Percentiles rank a stretch among this genome's conserved stretches.
phyloP scores from a whole-genome alignment of 2,888 invertebrate species.

The Ligdia adustata region DNA sequence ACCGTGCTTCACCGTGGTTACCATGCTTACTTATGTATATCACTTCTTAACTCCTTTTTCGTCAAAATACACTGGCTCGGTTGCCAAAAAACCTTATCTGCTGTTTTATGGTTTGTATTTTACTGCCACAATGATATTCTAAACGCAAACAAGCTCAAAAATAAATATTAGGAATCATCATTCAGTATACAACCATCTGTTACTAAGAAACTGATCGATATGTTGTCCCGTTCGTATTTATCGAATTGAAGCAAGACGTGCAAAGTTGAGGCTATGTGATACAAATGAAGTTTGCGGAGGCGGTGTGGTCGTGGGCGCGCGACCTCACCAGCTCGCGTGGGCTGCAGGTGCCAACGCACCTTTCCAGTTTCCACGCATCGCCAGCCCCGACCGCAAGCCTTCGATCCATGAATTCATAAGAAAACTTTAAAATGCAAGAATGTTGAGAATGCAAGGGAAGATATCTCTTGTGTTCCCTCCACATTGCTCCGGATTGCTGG shows the following conservation, averaged over 20 bases:
- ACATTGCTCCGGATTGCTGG: too few relatives aligned
- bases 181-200: constrained; percentile 14
- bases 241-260: constrained; percentile 22
- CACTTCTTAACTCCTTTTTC: constrained; percentile 16
- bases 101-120: too few relatives aligned
- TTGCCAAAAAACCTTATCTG: constrained; percentile 1
- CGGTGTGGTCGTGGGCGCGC: constrained; percentile 61
- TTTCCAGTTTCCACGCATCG: constrained; percentile 68
- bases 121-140: too few relatives aligned
- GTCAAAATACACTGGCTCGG: neutral
- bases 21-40: constrained; percentile 8
- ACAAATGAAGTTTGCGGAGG: constrained; percentile 42
- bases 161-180: constrained; percentile 22
- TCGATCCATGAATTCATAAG: constrained; percentile 33
- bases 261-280: constrained; percentile 28
- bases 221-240: constrained; percentile 36
- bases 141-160: too few relatives aligned
- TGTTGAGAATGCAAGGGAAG: neutral
- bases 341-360: constrained; percentile 79
- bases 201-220: constrained; percentile 27
- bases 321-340: constrained; percentile 71
- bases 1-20: constrained; percentile 4
- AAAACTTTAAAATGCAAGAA: neutral
- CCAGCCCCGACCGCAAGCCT: constrained; percentile 37
- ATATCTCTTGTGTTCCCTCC: too few relatives aligned